phyloP scores from a whole-genome alignment of 2,888 invertebrate genomes.

The Pycnomerus fuliginosus region DNA sequence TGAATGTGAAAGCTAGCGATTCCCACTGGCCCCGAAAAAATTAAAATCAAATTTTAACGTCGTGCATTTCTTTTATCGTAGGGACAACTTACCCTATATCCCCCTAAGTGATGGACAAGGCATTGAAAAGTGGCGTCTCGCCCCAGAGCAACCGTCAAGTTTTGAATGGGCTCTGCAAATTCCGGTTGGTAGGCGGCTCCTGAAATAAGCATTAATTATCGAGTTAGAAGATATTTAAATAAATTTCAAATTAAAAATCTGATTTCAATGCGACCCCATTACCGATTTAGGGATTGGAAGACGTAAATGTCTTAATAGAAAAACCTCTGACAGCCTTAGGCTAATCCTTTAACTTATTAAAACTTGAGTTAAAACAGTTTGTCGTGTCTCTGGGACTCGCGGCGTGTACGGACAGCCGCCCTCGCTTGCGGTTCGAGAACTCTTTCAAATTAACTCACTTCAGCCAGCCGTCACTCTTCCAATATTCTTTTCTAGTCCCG shows the following conservation, averaged over 20 bases:
- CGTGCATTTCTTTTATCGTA: no score
- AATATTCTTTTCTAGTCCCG: slow-evolving; percentile 44
- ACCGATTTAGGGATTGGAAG: slow-evolving; percentile 29
- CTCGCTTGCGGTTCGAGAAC: slow-evolving; percentile 44
- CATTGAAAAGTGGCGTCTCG: slow-evolving; percentile 87
- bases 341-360: slow-evolving; percentile 54
- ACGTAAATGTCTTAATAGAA: slow-evolving; percentile 47
- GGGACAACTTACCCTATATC: slow-evolving; percentile 87
- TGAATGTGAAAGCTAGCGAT: slow-evolving; percentile 14
- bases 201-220: slow-evolving; percentile 26
- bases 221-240: slow-evolving; percentile 8
- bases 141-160: slow-evolving; percentile 81
- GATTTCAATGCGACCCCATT: slow-evolving; percentile 23
- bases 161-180: slow-evolving; percentile 79
- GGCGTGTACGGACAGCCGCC: slow-evolving; percentile 42
- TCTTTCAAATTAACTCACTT: slow-evolving; percentile 50
- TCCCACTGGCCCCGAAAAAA: slow-evolving; percentile 9
- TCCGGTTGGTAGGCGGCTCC: slow-evolving; percentile 73
- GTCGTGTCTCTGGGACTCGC: slow-evolving; percentile 45
- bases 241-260: slow-evolving; percentile 21
- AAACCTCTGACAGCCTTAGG: slow-evolving; percentile 47
- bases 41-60: slow-evolving; percentile 11
- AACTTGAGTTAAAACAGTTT: slow-evolving; percentile 52
- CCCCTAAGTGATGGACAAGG: slow-evolving; percentile 81
- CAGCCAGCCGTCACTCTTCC: slow-evolving; percentile 46